phyloP scores from a whole-genome alignment of 1,140 invertebrate species.

The Venturia canescens region DNA sequence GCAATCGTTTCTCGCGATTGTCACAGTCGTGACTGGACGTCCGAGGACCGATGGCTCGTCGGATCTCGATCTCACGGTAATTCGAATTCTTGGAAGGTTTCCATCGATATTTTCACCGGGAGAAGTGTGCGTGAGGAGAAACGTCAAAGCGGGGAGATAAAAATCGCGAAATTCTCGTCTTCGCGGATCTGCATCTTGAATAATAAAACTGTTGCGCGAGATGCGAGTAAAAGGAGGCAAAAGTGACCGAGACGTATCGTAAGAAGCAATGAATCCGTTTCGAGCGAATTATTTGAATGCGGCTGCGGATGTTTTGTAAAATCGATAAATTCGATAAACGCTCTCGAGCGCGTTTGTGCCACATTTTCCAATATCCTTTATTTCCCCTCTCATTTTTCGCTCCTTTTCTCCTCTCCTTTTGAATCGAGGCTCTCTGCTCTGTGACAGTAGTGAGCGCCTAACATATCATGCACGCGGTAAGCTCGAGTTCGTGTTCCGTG shows the following conservation, averaged over 20 bases:
- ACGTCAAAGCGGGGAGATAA: neutral
- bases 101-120: neutral
- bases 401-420: constrained; percentile 23
- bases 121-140: neutral
- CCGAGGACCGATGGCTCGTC: neutral
- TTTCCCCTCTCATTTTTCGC: neutral
- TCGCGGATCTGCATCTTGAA: neutral
- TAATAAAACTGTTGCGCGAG: neutral
- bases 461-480: constrained; percentile 37
- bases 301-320: too few relatives aligned
- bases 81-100: constrained; percentile 17
- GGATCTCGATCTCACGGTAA: constrained; percentile 11
- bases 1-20: neutral
- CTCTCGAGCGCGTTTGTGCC: neutral
- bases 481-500: constrained; percentile 14
- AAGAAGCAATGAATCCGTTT: too few relatives aligned
- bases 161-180: constrained; percentile 4
- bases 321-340: too few relatives aligned
- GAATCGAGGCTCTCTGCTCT: constrained; percentile 22
- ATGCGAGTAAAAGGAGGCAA: neutral
- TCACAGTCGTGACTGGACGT: neutral
- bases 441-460: constrained; percentile 45
- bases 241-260: too few relatives aligned
- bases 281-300: too few relatives aligned
- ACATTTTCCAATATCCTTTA: too few relatives aligned